Base-by-base conservation (phyloP, 2,888 invertebrate species). In the Orchesella flavescens region DNA sequence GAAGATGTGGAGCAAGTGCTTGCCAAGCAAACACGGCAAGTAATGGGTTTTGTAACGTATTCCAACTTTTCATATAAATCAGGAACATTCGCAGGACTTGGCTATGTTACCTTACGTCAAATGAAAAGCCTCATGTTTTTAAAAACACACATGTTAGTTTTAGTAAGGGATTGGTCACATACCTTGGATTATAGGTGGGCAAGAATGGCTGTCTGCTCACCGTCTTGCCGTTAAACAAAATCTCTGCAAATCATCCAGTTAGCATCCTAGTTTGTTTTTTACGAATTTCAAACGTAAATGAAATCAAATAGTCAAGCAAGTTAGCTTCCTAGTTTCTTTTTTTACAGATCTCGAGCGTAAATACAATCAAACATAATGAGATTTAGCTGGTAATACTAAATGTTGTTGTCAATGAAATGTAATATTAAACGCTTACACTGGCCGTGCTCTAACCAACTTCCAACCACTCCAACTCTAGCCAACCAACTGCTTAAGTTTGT, bases 71-170 rank as follows among this genome's bases (percentile, higher is more conserved):
- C 85, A 1, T 88, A 85, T 63, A 59, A 77, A 0, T 71, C 73
- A 9, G 88, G 87, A 4, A 86, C 83, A 71, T 83, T 82, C 49
- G 73, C 76, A 15, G 87, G 81, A 1, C 10, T 86, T 9, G 88
- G 87, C 0, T 88, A 83, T 78, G 68, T 83, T n/a, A 49, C 80
- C 15, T 21, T 77, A 0, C 46, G 44, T 34, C 71, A 73, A 15
- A 21, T 85, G 9, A 63, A 71, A 13, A 43, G 43, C 12, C 71
- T 74, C 34, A 34, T 7, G 17, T 23, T 78, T n/a, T 0, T 65
- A 12, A 17, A 34, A 13, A 19, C 68, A 57, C 13, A 49, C 12
- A 12, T 55, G 12, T 19, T 83, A 19, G 82, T 86, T 66, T 34
- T 86, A 21, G 78, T 84, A 9, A 24, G 86, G 10, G 78, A 83